Percentiles rank a stretch among this genome's conserved stretches.
Conservation (phyloP, 2,113 vertebrate species). For the Ophiodon elongatus region DNA sequence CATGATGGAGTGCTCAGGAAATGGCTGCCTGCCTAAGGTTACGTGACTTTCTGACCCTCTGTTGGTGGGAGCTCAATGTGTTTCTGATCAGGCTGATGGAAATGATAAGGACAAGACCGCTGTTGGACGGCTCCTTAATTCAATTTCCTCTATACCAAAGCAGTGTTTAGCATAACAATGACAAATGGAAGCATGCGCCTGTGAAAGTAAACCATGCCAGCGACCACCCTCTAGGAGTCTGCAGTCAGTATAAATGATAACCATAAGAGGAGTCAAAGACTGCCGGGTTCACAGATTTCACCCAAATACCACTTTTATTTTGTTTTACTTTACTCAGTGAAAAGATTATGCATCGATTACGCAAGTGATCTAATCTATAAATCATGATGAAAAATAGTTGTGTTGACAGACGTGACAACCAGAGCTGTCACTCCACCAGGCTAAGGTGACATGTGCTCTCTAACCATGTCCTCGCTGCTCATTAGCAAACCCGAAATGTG, state of each 20-base stretch:
- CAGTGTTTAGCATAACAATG: conserved; percentile 80
- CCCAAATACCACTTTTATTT: background rate
- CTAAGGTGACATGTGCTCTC: background rate
- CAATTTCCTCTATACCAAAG: conserved; percentile 74
- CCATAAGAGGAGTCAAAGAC: background rate
- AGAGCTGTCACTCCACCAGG: background rate
- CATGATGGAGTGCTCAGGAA: conserved; percentile 72
- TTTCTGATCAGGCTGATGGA: conserved; percentile 76
- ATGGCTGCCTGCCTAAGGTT: conserved; percentile 61
- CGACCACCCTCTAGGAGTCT: conserved; percentile 60
- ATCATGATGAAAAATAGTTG: background rate
- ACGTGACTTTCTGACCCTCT: conserved; percentile 68
- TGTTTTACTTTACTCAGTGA: background rate
- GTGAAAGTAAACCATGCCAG: conserved; percentile 60
- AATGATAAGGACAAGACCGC: conserved; percentile 71
- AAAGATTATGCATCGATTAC: background rate
- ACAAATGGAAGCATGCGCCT: conserved; percentile 67
- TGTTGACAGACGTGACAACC: background rate
- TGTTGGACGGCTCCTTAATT: conserved; percentile 67
- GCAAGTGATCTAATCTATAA: background rate
- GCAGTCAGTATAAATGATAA: conserved; percentile 36
- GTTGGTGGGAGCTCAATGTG: conserved; percentile 73
- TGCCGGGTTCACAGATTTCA: conserved; percentile 5
- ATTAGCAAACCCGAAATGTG: conserved; percentile 54
- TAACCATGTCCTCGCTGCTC: conserved; percentile 35